A percentile compares a stretch with the other conserved stretches of the same genome.
Evolutionary conservation across 1,140 invertebrate species (phyloP).

Genomic region (Orussus abietinus): DNA sequence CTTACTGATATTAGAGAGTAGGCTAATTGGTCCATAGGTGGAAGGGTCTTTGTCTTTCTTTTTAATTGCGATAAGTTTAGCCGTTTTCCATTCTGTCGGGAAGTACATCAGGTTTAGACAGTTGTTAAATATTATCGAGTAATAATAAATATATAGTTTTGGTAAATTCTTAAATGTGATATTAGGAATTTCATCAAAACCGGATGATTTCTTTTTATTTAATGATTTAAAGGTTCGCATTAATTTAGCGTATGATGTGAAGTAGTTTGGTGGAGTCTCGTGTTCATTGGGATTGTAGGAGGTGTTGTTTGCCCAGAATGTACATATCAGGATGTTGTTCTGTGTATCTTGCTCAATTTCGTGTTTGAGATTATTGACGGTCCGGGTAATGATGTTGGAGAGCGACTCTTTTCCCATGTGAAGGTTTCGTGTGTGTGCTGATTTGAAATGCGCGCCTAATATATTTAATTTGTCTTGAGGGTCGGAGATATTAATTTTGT

Average conservation of each 20-base stretch:
- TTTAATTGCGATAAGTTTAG: slow-evolving; percentile 17
- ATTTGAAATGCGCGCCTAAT: slow-evolving; percentile 7
- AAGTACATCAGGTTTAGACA: slow-evolving; percentile 16
- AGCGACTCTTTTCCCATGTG: slow-evolving; percentile 1
- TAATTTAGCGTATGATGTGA: not conserved
- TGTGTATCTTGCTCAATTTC: slow-evolving; percentile 4
- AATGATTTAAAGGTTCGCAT: slow-evolving; percentile 11
- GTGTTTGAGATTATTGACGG: not conserved
- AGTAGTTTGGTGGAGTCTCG: not conserved
- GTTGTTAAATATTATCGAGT: slow-evolving; percentile 17
- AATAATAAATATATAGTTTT: not conserved
- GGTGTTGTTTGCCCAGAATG: not conserved
- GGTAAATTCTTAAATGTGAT: slow-evolving; percentile 18
- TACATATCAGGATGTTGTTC: not conserved
- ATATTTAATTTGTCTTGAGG: slow-evolving; percentile 7
- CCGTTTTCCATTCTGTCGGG: slow-evolving; percentile 17
- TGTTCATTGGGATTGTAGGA: not conserved
- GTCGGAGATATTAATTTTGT: not conserved
- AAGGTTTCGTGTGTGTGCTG: slow-evolving; percentile 3
- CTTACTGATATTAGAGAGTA: slow-evolving; percentile 17
- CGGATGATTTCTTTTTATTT: slow-evolving; percentile 21
- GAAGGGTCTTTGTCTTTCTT: slow-evolving; percentile 18
- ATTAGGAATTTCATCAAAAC: slow-evolving; percentile 18
- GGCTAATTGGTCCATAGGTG: slow-evolving; percentile 20
- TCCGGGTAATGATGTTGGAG: not conserved